phyloP scores from a whole-genome alignment of 2,797 vertebrate species.

The Lemur catta region DNA sequence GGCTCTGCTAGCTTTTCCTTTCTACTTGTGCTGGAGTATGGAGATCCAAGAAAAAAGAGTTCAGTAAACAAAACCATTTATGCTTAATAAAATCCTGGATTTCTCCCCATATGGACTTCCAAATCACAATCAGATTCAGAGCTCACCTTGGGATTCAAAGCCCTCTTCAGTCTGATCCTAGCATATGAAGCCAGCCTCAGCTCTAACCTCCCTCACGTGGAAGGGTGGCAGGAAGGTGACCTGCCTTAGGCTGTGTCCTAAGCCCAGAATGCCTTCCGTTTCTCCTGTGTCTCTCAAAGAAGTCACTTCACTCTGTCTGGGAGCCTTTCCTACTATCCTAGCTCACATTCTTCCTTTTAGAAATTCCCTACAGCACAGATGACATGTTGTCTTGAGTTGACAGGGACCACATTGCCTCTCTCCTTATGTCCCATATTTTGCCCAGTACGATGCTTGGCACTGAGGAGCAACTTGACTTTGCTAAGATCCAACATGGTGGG shows the following conservation, averaged over 20 bases:
- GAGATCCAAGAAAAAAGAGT: background rate
- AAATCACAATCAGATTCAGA: background rate
- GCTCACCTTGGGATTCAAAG: background rate
- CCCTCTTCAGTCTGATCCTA: background rate
- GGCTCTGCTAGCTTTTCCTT: background rate
- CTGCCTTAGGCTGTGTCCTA: background rate
- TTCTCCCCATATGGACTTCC: background rate
- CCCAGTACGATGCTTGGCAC: background rate
- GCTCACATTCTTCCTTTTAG: background rate
- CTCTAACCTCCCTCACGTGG: background rate
- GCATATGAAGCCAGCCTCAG: background rate
- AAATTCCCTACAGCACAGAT: background rate
- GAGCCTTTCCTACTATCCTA: background rate
- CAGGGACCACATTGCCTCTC: background rate
- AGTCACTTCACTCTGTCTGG: background rate
- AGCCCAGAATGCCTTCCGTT: background rate
- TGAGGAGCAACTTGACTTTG: background rate
- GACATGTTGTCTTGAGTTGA: background rate
- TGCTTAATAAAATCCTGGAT: conserved; percentile 9
- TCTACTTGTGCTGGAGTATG: background rate
- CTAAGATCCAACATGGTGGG: background rate
- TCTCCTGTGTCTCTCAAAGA: background rate
- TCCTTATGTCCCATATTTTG: background rate
- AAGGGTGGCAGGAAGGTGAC: background rate
- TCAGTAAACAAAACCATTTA: background rate